These are phyloP conservation scores for Calonectris borealis DNA, from an alignment of 2,113 vertebrate genomes.

Conservation along the genomic window DNA sequence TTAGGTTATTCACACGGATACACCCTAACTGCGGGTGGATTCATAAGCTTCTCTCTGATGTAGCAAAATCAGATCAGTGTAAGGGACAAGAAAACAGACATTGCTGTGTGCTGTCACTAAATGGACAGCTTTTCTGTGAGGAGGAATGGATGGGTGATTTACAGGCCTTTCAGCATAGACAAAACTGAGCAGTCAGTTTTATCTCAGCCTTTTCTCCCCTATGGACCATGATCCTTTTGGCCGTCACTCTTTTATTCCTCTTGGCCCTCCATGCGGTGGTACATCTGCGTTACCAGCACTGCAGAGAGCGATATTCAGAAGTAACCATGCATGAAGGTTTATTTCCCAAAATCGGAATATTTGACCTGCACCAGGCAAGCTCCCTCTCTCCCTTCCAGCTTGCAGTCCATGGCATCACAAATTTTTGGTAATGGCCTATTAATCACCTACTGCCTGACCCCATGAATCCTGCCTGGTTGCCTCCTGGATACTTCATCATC, in stretches of 20 bases:
- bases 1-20: background rate
- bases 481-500: background rate
- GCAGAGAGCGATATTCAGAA: background rate
- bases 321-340: rapidly evolving
- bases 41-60: background rate
- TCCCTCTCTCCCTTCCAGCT: background rate
- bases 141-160: background rate
- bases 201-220: background rate
- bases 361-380: background rate
- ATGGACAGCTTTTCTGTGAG: background rate
- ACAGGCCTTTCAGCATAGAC: background rate
- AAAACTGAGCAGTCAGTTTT: background rate
- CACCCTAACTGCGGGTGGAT: background rate
- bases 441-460: background rate
- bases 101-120: background rate
- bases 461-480: background rate
- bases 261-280: background rate
- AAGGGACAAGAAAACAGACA: background rate
- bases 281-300: background rate
- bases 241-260: background rate
- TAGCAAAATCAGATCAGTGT: background rate
- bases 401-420: background rate
- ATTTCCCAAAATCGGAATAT: background rate
- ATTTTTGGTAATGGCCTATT: constrained; percentile 14
- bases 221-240: background rate